These are phyloP conservation scores for Aromia moschata DNA, from an alignment of 2,888 invertebrate genomes.

Conservation along the genomic window DNA sequence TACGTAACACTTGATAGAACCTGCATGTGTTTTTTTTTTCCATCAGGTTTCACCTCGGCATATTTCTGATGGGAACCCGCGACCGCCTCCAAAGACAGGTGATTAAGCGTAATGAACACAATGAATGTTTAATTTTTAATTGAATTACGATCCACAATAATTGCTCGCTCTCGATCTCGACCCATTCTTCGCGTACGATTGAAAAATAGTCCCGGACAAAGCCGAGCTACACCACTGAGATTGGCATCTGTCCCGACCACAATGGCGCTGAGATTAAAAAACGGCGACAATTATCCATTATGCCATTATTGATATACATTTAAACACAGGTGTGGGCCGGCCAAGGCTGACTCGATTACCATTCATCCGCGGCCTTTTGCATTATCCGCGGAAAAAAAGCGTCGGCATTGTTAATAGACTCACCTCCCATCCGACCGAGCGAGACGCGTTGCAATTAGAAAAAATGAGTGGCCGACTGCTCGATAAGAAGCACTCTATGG, in stretches of 20 bases:
- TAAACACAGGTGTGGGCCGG: slow-evolving; percentile 53
- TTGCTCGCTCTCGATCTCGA: slow-evolving; percentile 20
- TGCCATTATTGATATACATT: slow-evolving; percentile 53
- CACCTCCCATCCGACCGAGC: slow-evolving; percentile 8
- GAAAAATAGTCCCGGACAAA: slow-evolving; percentile 44
- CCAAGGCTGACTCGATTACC: slow-evolving; percentile 52
- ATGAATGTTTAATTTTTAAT: slow-evolving; percentile 17
- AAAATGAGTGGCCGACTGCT: neutral
- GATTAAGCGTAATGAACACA: slow-evolving; percentile 5
- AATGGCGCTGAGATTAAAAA: slow-evolving; percentile 42
- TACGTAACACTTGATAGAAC: neutral
- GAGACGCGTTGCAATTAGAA: no score
- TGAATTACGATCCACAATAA: slow-evolving; percentile 16
- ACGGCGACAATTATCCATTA: slow-evolving; percentile 51
- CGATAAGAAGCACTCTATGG: neutral
- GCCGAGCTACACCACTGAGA: slow-evolving; percentile 45
- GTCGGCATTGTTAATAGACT: slow-evolving; percentile 22
- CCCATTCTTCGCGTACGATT: slow-evolving; percentile 25
- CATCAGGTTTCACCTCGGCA: neutral
- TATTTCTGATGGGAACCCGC: slow-evolving; percentile 2
- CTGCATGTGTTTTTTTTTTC: slow-evolving; percentile 3
- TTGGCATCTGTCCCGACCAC: slow-evolving; percentile 54
- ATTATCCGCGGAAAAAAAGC: slow-evolving; percentile 28
- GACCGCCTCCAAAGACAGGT: slow-evolving; percentile 1
- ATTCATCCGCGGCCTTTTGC: slow-evolving; percentile 49